Evolutionary conservation across 2,888 invertebrate species (phyloP).

Genomic region (Lasioglossum vierecki): DNA sequence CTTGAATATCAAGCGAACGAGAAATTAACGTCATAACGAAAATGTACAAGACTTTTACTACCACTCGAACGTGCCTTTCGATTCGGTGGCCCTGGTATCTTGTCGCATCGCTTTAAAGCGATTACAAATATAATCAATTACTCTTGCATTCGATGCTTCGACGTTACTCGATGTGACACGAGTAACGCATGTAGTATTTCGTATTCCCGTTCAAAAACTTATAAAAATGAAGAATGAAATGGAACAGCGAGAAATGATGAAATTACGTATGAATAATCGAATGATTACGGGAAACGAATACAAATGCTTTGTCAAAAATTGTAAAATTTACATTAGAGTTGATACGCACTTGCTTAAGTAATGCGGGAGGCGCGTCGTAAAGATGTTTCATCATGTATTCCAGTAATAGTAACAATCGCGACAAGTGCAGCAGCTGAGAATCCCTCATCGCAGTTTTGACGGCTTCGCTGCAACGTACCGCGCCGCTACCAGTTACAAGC

Average conservation of each 20-base stretch:
- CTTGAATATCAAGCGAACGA: background rate
- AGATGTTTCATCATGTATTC: slow-evolving; percentile 98
- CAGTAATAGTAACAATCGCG: slow-evolving; percentile 92
- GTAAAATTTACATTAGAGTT: slow-evolving; percentile 7
- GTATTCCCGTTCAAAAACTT: background rate
- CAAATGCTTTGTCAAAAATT: background rate
- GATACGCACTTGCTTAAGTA: slow-evolving; percentile 91
- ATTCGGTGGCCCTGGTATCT: slow-evolving; percentile 83
- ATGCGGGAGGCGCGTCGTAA: slow-evolving; percentile 94
- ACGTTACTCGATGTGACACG: slow-evolving; percentile 21
- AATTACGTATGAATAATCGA: background rate
- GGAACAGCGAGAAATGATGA: background rate
- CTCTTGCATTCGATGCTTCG: slow-evolving; percentile 75
- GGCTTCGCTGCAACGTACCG: slow-evolving; percentile 88
- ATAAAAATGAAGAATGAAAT: background rate
- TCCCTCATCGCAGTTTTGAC: slow-evolving; percentile 86
- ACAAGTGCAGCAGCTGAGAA: slow-evolving; percentile 91
- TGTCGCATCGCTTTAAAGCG: slow-evolving; percentile 61
- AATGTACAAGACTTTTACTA: slow-evolving; percentile 82
- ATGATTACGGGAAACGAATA: slow-evolving; percentile 1
- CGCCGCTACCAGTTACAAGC: slow-evolving; percentile 91
- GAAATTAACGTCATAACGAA: background rate
- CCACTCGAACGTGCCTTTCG: slow-evolving; percentile 81
- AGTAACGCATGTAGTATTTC: slow-evolving; percentile 15
- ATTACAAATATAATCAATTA: slow-evolving; percentile 64